Base-by-base conservation (phyloP, 2,797 vertebrate species). In the Parauchenoglanis punctatus region DNA sequence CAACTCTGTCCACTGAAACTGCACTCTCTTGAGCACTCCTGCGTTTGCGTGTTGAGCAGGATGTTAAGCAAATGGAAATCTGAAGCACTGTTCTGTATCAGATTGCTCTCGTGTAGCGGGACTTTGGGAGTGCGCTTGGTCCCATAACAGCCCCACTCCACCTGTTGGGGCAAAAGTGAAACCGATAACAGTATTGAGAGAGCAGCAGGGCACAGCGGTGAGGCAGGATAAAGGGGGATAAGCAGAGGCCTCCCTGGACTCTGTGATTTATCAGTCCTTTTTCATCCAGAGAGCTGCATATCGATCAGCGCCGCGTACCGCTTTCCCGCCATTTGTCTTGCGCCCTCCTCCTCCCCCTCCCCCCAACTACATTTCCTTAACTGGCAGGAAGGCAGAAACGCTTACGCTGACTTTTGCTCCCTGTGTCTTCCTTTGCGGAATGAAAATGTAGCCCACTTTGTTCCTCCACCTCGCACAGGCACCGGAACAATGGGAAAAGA, bases 281-380 rank as follows among this genome's bases (percentile, higher is more conserved):
- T 95, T 95, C 94, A 95, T 94, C 94, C 92, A 89, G 89, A 94
- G 92, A 92, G 92, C 94, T 92, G 90, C 1, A 20, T 94, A 95
- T 95, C 91, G 95, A 96, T 96, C 90, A 85, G 90, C 87, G 49
- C 88, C 70, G 86, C 25, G 86, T 93, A 92, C 89, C 84, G 85
- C 91, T 94, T 94, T 94, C 91, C 93, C 88, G 73, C 92, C 93
- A 93, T 95, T 94, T 92, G 92, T 95, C 94, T 94, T 94, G 90
- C 89, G 88, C 87, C 44, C 54, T 3, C 81, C 59, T 25, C 4
- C 81, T n/a, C 81, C 59, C 40, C 4, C 81, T n/a, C 4, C 28
- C 40, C 6, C 20, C 2, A n/a, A n/a, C 77, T 67, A 44, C 44
- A 35, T 83, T 77, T 78, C 70, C 35, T 70, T 87, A 92, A 91